Evolutionary conservation across 2,113 vertebrate species (phyloP).

Genomic region (Cottus gobio): DNA sequence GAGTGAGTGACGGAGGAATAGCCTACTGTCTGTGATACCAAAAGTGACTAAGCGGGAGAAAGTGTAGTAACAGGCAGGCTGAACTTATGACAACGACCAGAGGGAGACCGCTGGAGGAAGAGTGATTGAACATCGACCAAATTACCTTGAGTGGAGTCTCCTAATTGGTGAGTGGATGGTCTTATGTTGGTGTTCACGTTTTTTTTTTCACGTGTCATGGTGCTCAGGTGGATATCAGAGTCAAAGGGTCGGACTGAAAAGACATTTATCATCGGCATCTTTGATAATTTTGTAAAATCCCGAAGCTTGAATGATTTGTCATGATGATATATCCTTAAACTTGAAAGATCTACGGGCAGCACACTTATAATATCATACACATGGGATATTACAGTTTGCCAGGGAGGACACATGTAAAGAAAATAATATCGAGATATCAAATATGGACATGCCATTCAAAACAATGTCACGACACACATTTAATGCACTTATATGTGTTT

Average conservation of each 20-base stretch:
- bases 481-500: constrained; percentile 4
- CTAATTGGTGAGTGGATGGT: constrained; percentile 65
- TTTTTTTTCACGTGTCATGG: constrained; percentile 5
- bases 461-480: not conserved
- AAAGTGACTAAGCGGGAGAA: constrained; percentile 67
- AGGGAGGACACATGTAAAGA: not conserved
- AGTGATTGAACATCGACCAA: constrained; percentile 34
- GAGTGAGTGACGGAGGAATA: constrained; percentile 64
- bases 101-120: constrained; percentile 38
- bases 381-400: not conserved
- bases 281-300: not conserved
- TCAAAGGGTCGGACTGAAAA: not conserved
- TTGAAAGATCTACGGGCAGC: not conserved
- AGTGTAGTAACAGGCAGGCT: constrained; percentile 32
- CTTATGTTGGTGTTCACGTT: constrained; percentile 18
- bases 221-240: not conserved
- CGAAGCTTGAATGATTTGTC: not conserved
- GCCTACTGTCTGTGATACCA: constrained; percentile 57
- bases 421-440: not conserved
- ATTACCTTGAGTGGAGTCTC: constrained; percentile 43
- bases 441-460: not conserved
- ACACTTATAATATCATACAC: not conserved
- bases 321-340: not conserved
- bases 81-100: constrained; percentile 49
- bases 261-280: not conserved